phyloP scores from a whole-genome alignment of 2,113 vertebrate genomes.

The human region GRCh38 chr4:106512501-106513000 shows the following conservation, averaged over 20 bases:
- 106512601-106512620: too few relatives aligned
- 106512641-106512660: too few relatives aligned
- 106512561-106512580: too few relatives aligned
- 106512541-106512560: too few relatives aligned
- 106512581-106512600: too few relatives aligned
- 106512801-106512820: constrained; percentile 11
- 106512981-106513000: constrained; percentile 61
- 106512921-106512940: constrained; percentile 55
- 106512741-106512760: constrained; percentile 38
- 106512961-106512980: constrained; percentile 70
- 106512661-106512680: background rate
- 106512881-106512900: constrained; percentile 51
- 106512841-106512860: constrained; percentile 64
- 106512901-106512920: constrained; percentile 45
- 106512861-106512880: constrained; percentile 28
- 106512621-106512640: too few relatives aligned
- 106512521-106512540: too few relatives aligned
- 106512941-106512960: constrained; percentile 66
- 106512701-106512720: background rate
- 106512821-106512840: constrained; percentile 59
- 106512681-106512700: background rate
- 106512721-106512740: constrained; percentile 42
- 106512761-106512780: background rate
- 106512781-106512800: constrained; percentile 60
- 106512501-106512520: too few relatives aligned